These are phyloP conservation scores for Catostomus latipinnis DNA, from an alignment of 2,797 vertebrate genomes.

Conservation along the genomic window DNA sequence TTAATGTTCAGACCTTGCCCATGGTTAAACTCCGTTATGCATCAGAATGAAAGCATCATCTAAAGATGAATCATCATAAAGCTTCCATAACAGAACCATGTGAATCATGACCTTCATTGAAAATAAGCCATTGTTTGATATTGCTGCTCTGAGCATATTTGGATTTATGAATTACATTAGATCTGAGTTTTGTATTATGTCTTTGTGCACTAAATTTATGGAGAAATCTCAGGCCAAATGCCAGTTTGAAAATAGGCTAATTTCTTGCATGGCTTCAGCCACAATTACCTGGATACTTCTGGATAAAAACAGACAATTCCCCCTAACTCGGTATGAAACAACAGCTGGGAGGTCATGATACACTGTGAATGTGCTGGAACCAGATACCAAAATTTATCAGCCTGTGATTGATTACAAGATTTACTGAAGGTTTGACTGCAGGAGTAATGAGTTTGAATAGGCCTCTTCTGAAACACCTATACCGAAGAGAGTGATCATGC, in stretches of 20 bases:
- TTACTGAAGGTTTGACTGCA: slow-evolving; percentile 26
- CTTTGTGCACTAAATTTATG: slow-evolving; percentile 3
- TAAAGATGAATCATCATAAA: slow-evolving; percentile 73
- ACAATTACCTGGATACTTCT: slow-evolving; percentile 24
- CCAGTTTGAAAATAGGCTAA: slow-evolving; percentile 27
- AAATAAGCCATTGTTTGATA: slow-evolving; percentile 36
- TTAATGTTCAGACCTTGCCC: slow-evolving; percentile 66
- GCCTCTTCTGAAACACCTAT: slow-evolving; percentile 8
- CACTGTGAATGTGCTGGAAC: background rate
- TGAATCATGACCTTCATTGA: slow-evolving; percentile 27
- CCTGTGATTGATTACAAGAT: slow-evolving; percentile 9
- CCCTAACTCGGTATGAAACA: slow-evolving; percentile 7
- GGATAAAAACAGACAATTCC: slow-evolving; percentile 24
- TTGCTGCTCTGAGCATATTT: slow-evolving; percentile 24
- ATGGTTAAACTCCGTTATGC: slow-evolving; percentile 75
- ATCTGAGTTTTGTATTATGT: background rate
- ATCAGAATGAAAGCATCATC: slow-evolving; percentile 76
- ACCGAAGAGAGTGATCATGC: background rate
- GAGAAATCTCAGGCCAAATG: slow-evolving; percentile 13
- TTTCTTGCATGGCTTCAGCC: slow-evolving; percentile 38
- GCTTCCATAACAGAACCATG: slow-evolving; percentile 52
- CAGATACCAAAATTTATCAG: slow-evolving; percentile 34
- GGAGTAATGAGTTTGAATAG: slow-evolving; percentile 27
- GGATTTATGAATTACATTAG: slow-evolving; percentile 44
- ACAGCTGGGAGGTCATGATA: slow-evolving; percentile 47